phyloP scores from a whole-genome alignment of 37 sponge, comb jelly and placozoan species.

The Lycopodina hypogea region DNA sequence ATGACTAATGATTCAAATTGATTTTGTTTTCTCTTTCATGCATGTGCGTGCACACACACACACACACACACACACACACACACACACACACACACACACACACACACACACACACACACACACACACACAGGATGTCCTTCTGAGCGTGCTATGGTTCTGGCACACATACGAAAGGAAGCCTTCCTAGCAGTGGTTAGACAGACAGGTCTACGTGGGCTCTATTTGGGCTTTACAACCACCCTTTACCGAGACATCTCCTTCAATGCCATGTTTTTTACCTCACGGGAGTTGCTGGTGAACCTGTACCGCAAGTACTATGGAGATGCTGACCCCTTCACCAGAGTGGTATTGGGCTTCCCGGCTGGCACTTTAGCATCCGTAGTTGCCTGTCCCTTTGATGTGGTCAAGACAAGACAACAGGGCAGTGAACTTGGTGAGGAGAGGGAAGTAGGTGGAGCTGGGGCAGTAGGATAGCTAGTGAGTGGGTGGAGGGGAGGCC shows the following conservation, averaged over 20 bases:
- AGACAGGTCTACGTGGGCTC: conserved; percentile 63
- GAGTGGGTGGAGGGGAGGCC: no score
- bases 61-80: not conserved
- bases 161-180: conserved; percentile 80
- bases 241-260: conserved; percentile 74
- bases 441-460: no score
- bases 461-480: no score
- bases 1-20: not conserved
- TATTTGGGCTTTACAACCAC: conserved; percentile 66
- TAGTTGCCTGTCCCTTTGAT: conserved; percentile 75
- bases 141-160: conserved; percentile 83
- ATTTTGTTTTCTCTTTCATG: no score
- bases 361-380: conserved; percentile 60
- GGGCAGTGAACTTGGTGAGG: conserved; percentile 59
- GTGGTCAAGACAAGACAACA: conserved; percentile 85
- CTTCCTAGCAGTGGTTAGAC: conserved; percentile 54
- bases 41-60: not conserved
- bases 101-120: not conserved
- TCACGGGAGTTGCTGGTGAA: conserved; percentile 39
- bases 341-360: conserved; percentile 46
- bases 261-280: conserved; percentile 77
- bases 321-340: conserved; percentile 14
- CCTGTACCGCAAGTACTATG: conserved; percentile 11
- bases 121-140: conserved; percentile 69
- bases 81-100: not conserved